phyloP scores from a whole-genome alignment of 2,113 vertebrate species.

The Morone saxatilis region DNA sequence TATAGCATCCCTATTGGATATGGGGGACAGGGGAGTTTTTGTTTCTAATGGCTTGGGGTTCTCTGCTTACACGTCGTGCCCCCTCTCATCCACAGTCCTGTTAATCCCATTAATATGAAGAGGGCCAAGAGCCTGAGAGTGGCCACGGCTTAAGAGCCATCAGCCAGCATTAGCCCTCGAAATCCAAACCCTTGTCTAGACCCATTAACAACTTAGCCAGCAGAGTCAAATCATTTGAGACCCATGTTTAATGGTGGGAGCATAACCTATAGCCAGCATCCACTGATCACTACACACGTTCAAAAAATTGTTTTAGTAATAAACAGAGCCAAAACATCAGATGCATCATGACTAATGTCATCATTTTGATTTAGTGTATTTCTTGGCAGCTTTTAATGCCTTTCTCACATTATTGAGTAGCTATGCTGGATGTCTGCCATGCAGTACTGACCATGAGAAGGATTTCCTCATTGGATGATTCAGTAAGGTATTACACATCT shows the following conservation, averaged over 20 bases:
- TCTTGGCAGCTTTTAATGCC: conserved; percentile 24
- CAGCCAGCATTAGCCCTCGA: conserved; percentile 77
- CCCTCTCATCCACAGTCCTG: conserved; percentile 75
- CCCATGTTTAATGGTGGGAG: conserved; percentile 56
- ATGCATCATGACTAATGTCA: conserved; percentile 25
- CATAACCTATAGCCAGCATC: conserved; percentile 43
- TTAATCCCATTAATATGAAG: conserved; percentile 86
- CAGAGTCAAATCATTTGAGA: conserved; percentile 73
- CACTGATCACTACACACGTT: conserved; percentile 1
- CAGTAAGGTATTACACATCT: conserved; percentile 17
- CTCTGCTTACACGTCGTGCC: conserved; percentile 77
- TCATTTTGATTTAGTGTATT: conserved; percentile 26
- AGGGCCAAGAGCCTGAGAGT: conserved; percentile 73
- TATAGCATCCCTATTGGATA: conserved; percentile 68
- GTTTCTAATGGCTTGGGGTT: conserved; percentile 75
- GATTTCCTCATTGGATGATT: conserved; percentile 40
- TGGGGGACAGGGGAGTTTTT: conserved; percentile 70
- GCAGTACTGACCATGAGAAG: conserved; percentile 28
- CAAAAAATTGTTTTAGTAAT: conserved; percentile 21
- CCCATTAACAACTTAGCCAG: conserved; percentile 73
- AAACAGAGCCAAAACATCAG: background rate
- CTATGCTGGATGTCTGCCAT: conserved; percentile 27
- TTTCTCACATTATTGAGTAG: conserved; percentile 48
- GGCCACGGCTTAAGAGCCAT: conserved; percentile 80
- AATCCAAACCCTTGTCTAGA: conserved; percentile 83